These are phyloP conservation scores for Lagria hirta DNA, from an alignment of 2,888 invertebrate species.

Conservation along the genomic window DNA sequence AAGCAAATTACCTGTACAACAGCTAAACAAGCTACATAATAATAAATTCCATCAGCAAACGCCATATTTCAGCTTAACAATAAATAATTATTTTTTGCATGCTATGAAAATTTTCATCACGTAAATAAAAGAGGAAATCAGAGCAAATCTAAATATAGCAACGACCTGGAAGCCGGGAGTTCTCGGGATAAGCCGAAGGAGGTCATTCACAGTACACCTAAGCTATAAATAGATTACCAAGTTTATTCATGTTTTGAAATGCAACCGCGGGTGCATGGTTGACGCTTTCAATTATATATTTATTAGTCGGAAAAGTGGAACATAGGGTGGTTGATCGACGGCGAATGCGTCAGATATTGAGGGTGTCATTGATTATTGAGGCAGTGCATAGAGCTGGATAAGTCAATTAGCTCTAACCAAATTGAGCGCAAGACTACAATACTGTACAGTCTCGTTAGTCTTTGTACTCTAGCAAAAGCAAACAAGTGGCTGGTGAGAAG, in stretches of 20 bases:
- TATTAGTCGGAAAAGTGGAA: conserved; percentile 8
- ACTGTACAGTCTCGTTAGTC: no score
- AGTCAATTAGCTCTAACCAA: no score
- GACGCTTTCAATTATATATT: conserved; percentile 13
- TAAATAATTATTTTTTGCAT: conserved; percentile 23
- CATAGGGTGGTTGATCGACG: conserved; percentile 18
- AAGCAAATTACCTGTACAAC: conserved; percentile 4
- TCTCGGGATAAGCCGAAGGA: conserved; percentile 26
- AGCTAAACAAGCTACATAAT: conserved; percentile 5
- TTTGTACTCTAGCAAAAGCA: no score
- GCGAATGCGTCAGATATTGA: conserved; percentile 5
- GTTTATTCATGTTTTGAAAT: conserved; percentile 30
- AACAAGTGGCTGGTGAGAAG: no score
- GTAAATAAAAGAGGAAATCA: conserved; percentile 13
- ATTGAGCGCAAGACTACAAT: no score
- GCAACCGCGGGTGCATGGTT: conserved; percentile 10
- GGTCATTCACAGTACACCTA: conserved; percentile 31
- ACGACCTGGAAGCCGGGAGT: conserved; percentile 27
- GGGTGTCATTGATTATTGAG: conserved; percentile 17
- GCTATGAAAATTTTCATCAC: conserved; percentile 11
- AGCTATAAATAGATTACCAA: conserved; percentile 32
- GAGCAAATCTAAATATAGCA: conserved; percentile 20
- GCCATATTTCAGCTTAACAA: conserved; percentile 13
- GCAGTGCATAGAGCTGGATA: no score
- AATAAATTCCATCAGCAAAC: conserved; percentile 23